Evolutionary conservation across 2,113 vertebrate species (phyloP), one percentile per base, ranked within the genome.

Genomic region (Sprattus sprattus): DNA sequence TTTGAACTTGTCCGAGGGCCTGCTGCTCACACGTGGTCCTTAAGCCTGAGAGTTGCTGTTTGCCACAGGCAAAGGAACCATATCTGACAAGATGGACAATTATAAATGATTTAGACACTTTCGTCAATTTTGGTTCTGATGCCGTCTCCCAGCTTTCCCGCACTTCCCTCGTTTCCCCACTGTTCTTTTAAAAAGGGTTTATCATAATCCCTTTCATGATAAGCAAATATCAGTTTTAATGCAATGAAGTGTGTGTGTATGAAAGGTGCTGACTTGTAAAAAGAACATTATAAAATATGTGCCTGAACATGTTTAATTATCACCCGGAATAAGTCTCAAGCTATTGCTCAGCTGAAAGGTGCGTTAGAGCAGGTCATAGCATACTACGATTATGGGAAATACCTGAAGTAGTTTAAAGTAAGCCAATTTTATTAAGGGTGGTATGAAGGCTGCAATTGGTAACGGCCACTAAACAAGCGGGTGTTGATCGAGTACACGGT

Each of bases 61-160:
- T 71, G 64, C 25, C 64, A 39, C 67, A 32, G 10, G 28, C 67
- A 75, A 11, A 64, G 22, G 32, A 28, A 75, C 25, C 2, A 39
- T 75, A 75, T 71, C 64, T 71, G 64, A 71, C 60, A 25, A n/a
- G 60, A 64, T 54, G 57, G 81, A 85, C 80, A 86, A 86, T 88
- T 83, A 89, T 89, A 47, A 89, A 89, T 88, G 87, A 89, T 89
- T 88, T 28, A 88, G 75, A 82, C 54, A 83, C 85, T 85, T 78
- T 84, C 57, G 54, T 82, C 83, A 20, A 47, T 39, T 11, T 75
- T 64, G 1, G 4, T n/a, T 25, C 22, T 25, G n/a, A 6, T 64
- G 57, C 57, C 6, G n/a, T 4, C 25, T 28, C 25, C 67, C 28
- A 25, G 28, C 71, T 13, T 4, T 67, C n/a, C 9, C 7, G 7